Evolutionary conservation across 2,113 vertebrate species (phyloP), one percentile per base, ranked within the genome.

Genomic region (Hucho hucho): DNA sequence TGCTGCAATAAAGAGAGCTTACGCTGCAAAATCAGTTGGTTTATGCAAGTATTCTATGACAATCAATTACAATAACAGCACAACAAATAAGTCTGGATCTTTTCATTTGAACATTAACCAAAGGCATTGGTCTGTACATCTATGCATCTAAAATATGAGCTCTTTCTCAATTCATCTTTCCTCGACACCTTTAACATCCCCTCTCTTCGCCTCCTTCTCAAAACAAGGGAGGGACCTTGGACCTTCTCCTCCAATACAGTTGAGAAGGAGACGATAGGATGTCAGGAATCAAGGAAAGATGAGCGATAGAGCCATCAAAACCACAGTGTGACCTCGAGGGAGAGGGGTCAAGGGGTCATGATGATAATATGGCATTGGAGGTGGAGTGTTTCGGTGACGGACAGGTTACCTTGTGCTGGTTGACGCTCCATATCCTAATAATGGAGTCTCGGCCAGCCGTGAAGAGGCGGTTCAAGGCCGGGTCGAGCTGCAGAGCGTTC

Each of bases 381-480:
- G 5, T 24, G 6, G 4, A n/a, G 58, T 61, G 58, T 9, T n/a
- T 22, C 6, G 43, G 49, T 65, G 67, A n/a, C 43, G 18, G 73
- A 69, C 20, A 7, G 24, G 58, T 88, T 81, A 96, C 95, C 93
- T 96, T 97, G 93, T 97, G 95, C 86, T 97, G 95, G 85, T 91
- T 97, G 89, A 96, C 92, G 46, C 94, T 96, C 95, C 95, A 97
- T 94, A 97, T 97, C 76, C 95, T 91, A 75, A 97, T 94, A 77
- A 96, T 97, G 18, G 95, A 97, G 84, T 97, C 95, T 6, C 95
- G 86, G 0, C 95, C 95, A 0, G 95, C 95, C 0, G 95, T 97
- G 87, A 97, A 97, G 66, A 97, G 95, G 64, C 95, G 91, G 43
- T 96, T 97, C 1, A 97, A 64, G 0, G 95, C 89, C 64, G 95